A percentile compares a stretch with the other conserved stretches of the same genome.
Conservation (phyloP, 2,113 vertebrate species). For the Emydocephalus ijimae region DNA sequence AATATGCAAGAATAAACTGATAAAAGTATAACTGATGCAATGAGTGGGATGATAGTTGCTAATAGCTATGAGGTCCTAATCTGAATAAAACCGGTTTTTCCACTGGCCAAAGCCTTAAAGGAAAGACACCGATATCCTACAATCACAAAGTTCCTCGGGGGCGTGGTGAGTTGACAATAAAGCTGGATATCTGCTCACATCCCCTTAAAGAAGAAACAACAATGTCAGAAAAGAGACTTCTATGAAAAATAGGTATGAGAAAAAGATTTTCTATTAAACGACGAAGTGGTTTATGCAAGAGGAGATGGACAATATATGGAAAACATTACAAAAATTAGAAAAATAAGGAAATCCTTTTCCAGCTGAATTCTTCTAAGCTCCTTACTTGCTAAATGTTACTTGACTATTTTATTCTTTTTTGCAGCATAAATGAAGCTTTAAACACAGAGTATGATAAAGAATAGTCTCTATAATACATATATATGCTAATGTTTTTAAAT, state of each 20-base stretch:
- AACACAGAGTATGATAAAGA: not conserved
- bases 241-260: not conserved
- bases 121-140: not conserved
- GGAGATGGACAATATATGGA: not conserved
- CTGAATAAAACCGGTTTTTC: conserved; percentile 7
- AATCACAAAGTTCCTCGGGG: not conserved
- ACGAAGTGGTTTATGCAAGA: not conserved
- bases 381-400: not conserved
- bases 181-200: not conserved
- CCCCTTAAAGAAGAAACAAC: not conserved
- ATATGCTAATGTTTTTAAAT: not conserved
- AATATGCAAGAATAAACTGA: not conserved
- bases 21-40: not conserved
- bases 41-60: not conserved
- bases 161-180: not conserved
- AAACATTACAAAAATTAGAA: not conserved
- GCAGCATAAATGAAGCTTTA: not conserved
- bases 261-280: not conserved
- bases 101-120: not conserved
- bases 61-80: not conserved
- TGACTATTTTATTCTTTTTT: not conserved
- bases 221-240: not conserved
- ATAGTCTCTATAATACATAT: not conserved
- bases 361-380: not conserved
- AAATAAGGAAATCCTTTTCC: not conserved